These are phyloP conservation scores for Rhopalosiphum padi DNA, from an alignment of 1,140 invertebrate genomes.

Conservation along the genomic window DNA sequence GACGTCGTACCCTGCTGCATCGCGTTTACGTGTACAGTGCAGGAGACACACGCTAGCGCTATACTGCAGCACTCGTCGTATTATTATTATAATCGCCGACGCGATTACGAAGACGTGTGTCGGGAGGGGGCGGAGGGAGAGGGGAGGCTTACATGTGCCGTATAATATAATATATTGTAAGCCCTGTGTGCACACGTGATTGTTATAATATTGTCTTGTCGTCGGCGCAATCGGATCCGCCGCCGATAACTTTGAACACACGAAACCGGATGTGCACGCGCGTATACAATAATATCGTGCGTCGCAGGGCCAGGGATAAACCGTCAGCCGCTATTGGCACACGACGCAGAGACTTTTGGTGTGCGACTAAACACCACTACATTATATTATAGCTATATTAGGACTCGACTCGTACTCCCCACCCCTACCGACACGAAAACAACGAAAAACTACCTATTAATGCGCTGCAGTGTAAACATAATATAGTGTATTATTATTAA, in stretches of 20 bases:
- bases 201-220: not conserved
- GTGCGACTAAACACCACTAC: not conserved
- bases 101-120: not conserved
- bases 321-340: not conserved
- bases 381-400: no score
- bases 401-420: no score
- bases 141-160: not conserved
- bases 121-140: no score
- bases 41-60: not conserved
- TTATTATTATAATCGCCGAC: not conserved
- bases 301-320: not conserved
- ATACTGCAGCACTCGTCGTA: not conserved
- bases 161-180: not conserved
- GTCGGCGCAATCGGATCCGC: slow-evolving; percentile 16
- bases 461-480: no score
- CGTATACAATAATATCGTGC: not conserved
- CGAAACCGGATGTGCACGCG: not conserved
- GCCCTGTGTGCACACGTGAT: not conserved
- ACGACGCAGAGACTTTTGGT: not conserved
- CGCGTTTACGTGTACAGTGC: not conserved
- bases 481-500: not conserved
- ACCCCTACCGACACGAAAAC: not conserved
- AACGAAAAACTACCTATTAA: no score
- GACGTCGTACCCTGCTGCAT: not conserved
- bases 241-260: not conserved